Conservation (phyloP, 2,888 invertebrate species). For the Cataglyphis rosenhaueri region DNA sequence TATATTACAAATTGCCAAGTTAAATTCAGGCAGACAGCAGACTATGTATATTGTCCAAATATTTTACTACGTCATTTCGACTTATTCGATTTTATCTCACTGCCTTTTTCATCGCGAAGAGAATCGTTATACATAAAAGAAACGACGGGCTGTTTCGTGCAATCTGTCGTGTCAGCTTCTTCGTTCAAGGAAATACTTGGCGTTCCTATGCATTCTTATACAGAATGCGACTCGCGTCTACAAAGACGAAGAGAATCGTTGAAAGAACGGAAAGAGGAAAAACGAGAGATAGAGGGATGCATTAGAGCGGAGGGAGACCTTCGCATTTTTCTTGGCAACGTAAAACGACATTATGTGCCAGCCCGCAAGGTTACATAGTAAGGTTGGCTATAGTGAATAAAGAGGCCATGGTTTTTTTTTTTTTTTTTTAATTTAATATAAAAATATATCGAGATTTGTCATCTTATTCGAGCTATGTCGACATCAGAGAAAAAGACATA, state of each 20-base stretch:
- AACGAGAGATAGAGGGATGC: constrained; percentile 46
- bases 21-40: neutral
- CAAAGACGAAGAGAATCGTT: constrained; percentile 1
- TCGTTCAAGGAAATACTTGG: constrained; percentile 29
- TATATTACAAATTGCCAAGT: neutral
- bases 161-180: constrained; percentile 37
- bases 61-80: neutral
- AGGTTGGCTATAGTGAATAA: neutral
- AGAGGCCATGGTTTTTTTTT: neutral
- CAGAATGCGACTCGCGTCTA: constrained; percentile 32
- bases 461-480: neutral
- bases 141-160: constrained; percentile 7
- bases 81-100: constrained; percentile 3
- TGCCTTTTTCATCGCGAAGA: neutral
- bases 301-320: constrained; percentile 48
- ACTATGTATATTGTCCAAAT: neutral
- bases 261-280: constrained; percentile 14
- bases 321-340: constrained; percentile 63
- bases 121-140: constrained; percentile 13
- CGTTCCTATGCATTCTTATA: constrained; percentile 34
- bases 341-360: constrained; percentile 50
- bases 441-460: constrained; percentile 4
- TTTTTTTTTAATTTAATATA: neutral
- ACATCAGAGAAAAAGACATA: neutral
- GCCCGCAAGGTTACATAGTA: neutral